These are phyloP conservation scores for Holothuria leucospilota DNA, from an alignment of 53 echinoderm and acorn worm genomes.

Conservation along the genomic window DNA sequence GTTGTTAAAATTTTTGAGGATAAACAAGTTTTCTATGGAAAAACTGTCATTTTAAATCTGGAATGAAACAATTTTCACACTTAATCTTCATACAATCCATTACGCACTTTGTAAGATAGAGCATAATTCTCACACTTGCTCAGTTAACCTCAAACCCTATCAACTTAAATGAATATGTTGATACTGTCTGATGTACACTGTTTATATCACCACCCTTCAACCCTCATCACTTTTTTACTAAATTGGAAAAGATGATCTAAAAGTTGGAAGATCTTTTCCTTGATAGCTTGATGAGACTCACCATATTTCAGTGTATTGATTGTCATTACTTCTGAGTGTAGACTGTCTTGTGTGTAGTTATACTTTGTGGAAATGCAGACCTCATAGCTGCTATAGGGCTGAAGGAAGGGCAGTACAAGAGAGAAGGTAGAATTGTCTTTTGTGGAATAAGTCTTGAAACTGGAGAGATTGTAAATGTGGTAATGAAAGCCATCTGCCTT, in stretches of 20 bases:
- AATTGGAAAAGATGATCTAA: not conserved
- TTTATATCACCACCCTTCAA: too few species aligned
- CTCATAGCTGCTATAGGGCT: conserved; percentile 69
- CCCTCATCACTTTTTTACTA: not conserved
- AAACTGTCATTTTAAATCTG: too few species aligned
- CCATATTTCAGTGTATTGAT: conserved; percentile 71
- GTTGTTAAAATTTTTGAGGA: too few species aligned
- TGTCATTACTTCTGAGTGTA: conserved; percentile 58
- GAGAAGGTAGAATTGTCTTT: conserved; percentile 65
- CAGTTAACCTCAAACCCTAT: too few species aligned
- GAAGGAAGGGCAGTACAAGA: conserved; percentile 48
- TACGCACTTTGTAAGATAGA: too few species aligned
- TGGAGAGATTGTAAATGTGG: conserved; percentile 65
- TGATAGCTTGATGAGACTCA: conserved; percentile 29
- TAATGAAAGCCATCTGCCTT: conserved; percentile 62
- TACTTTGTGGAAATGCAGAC: conserved; percentile 73
- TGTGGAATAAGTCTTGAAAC: conserved; percentile 62
- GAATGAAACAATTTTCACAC: too few species aligned
- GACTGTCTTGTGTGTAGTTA: conserved; percentile 53
- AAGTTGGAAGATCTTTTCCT: too few species aligned
- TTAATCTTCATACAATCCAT: too few species aligned
- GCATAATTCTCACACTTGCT: too few species aligned
- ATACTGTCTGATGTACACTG: too few species aligned
- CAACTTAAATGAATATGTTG: too few species aligned
- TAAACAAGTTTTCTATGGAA: too few species aligned